These are phyloP conservation scores for Sinonovacula constricta DNA, from an alignment of 1,140 invertebrate species.

Conservation along the genomic window DNA sequence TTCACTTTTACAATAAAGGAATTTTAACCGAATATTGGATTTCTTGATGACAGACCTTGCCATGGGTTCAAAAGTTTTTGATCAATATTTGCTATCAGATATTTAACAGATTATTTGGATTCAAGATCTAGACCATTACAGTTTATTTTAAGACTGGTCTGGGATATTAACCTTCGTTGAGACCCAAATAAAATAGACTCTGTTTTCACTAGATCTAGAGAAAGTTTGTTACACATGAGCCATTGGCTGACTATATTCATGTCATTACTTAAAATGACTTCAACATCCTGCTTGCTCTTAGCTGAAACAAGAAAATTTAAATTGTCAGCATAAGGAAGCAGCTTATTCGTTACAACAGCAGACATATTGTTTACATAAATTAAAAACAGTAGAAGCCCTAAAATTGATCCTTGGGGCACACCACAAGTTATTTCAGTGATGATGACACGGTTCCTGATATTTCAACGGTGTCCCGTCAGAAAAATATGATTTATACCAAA, in stretches of 20 bases:
- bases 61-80: not conserved
- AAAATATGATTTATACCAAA: too few relatives aligned
- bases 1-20: conserved; percentile 24
- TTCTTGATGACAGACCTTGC: conserved; percentile 20
- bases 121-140: conserved; percentile 26
- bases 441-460: not conserved
- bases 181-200: conserved; percentile 51
- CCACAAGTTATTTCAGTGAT: not conserved
- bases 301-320: not conserved
- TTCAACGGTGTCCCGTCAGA: too few relatives aligned
- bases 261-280: not conserved
- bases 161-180: conserved; percentile 16
- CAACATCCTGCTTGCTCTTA: not conserved
- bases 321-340: too few relatives aligned
- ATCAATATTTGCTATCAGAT: too few relatives aligned
- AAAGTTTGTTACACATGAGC: conserved; percentile 50
- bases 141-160: conserved; percentile 9
- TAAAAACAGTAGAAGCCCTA: too few relatives aligned
- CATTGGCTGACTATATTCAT: conserved; percentile 2
- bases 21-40: conserved; percentile 6
- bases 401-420: not conserved
- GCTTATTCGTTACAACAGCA: too few relatives aligned
- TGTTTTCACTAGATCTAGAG: conserved; percentile 51
- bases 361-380: too few relatives aligned
- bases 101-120: conserved; percentile 27